phyloP scores from a whole-genome alignment of 2,797 vertebrate species.

The Paratrypauchen microcephalus region DNA sequence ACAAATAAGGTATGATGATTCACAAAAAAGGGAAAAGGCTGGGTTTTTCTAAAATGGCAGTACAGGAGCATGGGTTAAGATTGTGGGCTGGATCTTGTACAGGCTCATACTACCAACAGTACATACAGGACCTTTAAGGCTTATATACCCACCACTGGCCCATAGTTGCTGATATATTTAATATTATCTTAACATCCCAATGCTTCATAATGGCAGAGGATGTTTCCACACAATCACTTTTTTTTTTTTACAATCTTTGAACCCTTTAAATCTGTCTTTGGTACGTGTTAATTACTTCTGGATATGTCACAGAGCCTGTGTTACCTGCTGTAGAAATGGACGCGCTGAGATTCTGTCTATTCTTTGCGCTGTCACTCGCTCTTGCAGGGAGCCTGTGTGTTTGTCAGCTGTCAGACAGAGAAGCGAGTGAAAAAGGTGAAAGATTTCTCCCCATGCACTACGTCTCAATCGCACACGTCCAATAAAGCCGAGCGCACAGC shows the following conservation, averaged over 20 bases:
- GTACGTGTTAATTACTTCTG: slow-evolving; percentile 28
- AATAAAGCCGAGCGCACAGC: slow-evolving; percentile 7
- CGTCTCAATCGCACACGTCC: slow-evolving; percentile 25
- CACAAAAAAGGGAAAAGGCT: too few species aligned
- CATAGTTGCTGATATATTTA: background rate
- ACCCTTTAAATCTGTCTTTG: background rate
- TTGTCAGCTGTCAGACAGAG: slow-evolving; percentile 52
- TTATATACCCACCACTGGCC: too few species aligned
- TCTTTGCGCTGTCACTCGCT: slow-evolving; percentile 48
- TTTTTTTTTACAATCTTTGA: background rate
- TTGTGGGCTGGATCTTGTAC: too few species aligned
- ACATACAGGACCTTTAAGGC: too few species aligned
- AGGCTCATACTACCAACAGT: too few species aligned
- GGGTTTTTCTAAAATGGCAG: too few species aligned
- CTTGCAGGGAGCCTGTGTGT: slow-evolving; percentile 39
- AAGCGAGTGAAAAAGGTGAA: slow-evolving; percentile 8
- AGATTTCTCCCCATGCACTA: slow-evolving; percentile 17
- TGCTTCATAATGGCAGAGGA: background rate
- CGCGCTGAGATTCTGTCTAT: slow-evolving; percentile 13
- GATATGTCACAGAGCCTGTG: slow-evolving; percentile 15
- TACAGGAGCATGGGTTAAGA: too few species aligned
- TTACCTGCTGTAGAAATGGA: slow-evolving; percentile 14
- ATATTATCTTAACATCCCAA: background rate
- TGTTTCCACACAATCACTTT: background rate
- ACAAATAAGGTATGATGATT: too few species aligned